Percentiles rank a stretch among this genome's conserved stretches.
These are phyloP conservation scores for Palythoa heliodiscus DNA, from an alignment of 92 coral and sea anemone genomes.

Conservation along the genomic window DNA sequence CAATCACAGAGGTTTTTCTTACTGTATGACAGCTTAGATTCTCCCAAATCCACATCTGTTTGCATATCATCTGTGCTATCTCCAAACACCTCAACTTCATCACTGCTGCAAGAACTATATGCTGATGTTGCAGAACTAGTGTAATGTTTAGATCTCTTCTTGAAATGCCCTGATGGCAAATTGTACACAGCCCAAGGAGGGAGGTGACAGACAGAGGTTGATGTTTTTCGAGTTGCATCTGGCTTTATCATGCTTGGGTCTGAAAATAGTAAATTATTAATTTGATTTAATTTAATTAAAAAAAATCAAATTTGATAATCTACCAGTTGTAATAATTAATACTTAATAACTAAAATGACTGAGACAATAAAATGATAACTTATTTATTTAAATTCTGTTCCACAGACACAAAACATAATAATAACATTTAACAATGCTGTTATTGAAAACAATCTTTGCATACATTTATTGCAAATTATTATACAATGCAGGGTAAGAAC, in stretches of 20 bases:
- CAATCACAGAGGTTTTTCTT: slow-evolving; percentile 19
- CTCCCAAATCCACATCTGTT: slow-evolving; percentile 54
- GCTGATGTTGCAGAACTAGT: slow-evolving; percentile 64
- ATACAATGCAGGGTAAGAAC: too few species aligned
- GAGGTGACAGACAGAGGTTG: slow-evolving; percentile 33
- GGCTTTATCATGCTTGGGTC: slow-evolving; percentile 51
- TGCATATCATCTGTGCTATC: slow-evolving; percentile 40
- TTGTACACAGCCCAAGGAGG: slow-evolving; percentile 42
- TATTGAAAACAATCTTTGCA: too few species aligned
- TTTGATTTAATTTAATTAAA: background rate
- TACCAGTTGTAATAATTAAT: too few species aligned
- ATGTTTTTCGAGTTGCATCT: slow-evolving; percentile 11
- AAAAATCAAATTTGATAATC: background rate
- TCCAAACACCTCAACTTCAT: slow-evolving; percentile 61
- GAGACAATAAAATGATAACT: too few species aligned
- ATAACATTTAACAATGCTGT: too few species aligned
- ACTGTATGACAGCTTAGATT: slow-evolving; percentile 71
- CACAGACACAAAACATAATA: too few species aligned
- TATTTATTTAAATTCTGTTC: too few species aligned
- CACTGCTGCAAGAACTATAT: slow-evolving; percentile 67
- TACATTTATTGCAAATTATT: too few species aligned
- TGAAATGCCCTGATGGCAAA: background rate
- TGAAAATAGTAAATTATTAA: background rate
- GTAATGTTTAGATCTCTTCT: background rate
- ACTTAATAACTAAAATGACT: background rate